These are phyloP conservation scores for Zeus faber DNA, from an alignment of 2,113 vertebrate species.

Conservation along the genomic window DNA sequence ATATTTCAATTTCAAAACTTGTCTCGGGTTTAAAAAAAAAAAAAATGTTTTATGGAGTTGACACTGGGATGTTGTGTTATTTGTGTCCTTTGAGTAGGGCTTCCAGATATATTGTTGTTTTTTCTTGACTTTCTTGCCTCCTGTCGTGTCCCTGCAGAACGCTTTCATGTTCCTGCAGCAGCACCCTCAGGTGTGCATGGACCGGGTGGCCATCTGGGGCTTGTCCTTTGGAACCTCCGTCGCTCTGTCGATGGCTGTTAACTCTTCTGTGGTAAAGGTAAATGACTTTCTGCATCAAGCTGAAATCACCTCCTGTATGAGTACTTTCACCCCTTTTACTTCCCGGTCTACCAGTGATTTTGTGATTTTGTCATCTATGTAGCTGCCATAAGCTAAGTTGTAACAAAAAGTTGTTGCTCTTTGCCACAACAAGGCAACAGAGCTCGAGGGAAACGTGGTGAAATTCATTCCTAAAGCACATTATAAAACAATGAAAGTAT, in stretches of 20 bases:
- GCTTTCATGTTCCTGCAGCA: conserved; percentile 38
- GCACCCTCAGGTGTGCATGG: conserved; percentile 44
- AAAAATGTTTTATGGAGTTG: too few relatives aligned
- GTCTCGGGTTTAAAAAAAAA: too few relatives aligned
- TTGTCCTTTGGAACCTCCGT: conserved; percentile 51
- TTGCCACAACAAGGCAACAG: not conserved
- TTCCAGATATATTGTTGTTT: too few relatives aligned
- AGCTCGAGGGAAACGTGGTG: not conserved
- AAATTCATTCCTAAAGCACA: too few relatives aligned
- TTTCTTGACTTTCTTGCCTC: not conserved
- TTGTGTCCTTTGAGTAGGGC: too few relatives aligned
- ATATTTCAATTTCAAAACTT: too few relatives aligned
- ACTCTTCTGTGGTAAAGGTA: conserved; percentile 45
- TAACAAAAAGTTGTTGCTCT: not conserved
- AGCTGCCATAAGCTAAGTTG: not conserved
- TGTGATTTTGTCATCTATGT: not conserved
- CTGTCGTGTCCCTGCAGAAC: conserved; percentile 28
- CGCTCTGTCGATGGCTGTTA: conserved; percentile 37
- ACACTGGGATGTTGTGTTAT: too few relatives aligned
- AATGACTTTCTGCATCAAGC: not conserved
- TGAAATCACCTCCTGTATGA: too few relatives aligned
- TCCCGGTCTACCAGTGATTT: not conserved
- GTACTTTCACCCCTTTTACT: not conserved
- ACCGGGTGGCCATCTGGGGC: conserved; percentile 48
- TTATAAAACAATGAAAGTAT: too few relatives aligned